Evolutionary conservation across 2,888 invertebrate genomes (phyloP).

Genomic region (Candidula unifasciata): DNA sequence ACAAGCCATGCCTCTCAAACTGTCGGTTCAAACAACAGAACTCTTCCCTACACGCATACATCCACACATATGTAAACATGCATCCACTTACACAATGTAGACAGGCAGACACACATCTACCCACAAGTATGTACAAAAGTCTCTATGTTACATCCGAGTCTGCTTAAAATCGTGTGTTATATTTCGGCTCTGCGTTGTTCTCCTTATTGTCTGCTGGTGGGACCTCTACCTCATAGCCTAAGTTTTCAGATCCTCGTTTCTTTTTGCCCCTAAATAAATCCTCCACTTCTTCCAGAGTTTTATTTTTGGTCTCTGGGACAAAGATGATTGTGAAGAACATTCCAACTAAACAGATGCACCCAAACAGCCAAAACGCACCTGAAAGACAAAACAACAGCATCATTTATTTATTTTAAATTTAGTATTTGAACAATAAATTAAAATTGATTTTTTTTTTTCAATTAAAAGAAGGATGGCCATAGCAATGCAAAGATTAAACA

Average conservation of each 20-base stretch:
- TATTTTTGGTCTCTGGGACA: conserved; percentile 80
- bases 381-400: neutral
- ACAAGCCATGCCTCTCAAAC: no score
- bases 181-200: conserved; percentile 17
- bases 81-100: neutral
- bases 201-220: conserved; percentile 11
- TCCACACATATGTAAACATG: no score
- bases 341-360: conserved; percentile 78
- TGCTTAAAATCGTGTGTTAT: conserved; percentile 9
- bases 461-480: no score
- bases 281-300: conserved; percentile 79
- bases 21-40: no score
- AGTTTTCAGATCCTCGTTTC: conserved; percentile 3
- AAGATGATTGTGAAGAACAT: conserved; percentile 77
- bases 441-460: no score
- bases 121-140: conserved; percentile 12
- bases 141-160: neutral
- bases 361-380: conserved; percentile 80
- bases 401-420: no score
- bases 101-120: neutral
- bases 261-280: conserved; percentile 71
- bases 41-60: no score
- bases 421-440: no score
- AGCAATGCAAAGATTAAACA: no score
- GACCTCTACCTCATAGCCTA: conserved; percentile 28